Conservation (phyloP, 2,888 invertebrate species). For the Coleophora deauratella region DNA sequence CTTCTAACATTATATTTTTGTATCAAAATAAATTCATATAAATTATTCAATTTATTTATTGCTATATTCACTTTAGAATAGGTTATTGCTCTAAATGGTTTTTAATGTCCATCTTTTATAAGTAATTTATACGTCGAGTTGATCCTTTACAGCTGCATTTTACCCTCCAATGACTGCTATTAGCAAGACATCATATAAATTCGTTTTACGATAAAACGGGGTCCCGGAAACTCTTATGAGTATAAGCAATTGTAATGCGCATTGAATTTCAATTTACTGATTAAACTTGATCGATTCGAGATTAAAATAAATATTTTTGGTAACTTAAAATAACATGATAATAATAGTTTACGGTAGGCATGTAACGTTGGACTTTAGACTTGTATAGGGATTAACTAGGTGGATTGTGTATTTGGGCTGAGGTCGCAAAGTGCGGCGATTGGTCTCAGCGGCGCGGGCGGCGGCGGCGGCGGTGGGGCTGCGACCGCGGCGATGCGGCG, state of each 20-base stretch:
- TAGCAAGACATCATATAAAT: constrained; percentile 62
- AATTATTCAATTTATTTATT: constrained; percentile 64
- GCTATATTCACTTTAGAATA: constrained; percentile 51
- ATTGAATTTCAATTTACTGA: constrained; percentile 22
- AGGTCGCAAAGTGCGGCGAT: constrained; percentile 19
- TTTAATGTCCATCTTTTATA: constrained; percentile 69
- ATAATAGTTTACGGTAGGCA: not conserved
- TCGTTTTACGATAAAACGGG: constrained; percentile 36
- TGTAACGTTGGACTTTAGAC: too few relatives aligned
- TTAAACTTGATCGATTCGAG: constrained; percentile 15
- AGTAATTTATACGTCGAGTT: constrained; percentile 54
- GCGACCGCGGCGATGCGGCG: constrained; percentile 13
- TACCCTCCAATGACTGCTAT: constrained; percentile 58
- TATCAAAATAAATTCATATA: constrained; percentile 60
- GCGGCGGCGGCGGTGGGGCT: constrained; percentile 17
- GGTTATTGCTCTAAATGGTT: constrained; percentile 69
- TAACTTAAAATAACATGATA: not conserved
- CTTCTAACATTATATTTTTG: constrained; percentile 58
- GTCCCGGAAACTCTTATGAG: constrained; percentile 44
- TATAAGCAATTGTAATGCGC: constrained; percentile 19
- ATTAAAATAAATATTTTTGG: constrained; percentile 3
- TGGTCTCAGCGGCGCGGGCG: constrained; percentile 26
- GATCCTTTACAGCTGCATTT: constrained; percentile 55
- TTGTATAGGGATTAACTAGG: too few relatives aligned
- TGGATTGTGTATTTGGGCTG: not conserved